These are phyloP conservation scores for Trichosurus vulpecula DNA, from an alignment of 2,797 vertebrate species.

Conservation along the genomic window DNA sequence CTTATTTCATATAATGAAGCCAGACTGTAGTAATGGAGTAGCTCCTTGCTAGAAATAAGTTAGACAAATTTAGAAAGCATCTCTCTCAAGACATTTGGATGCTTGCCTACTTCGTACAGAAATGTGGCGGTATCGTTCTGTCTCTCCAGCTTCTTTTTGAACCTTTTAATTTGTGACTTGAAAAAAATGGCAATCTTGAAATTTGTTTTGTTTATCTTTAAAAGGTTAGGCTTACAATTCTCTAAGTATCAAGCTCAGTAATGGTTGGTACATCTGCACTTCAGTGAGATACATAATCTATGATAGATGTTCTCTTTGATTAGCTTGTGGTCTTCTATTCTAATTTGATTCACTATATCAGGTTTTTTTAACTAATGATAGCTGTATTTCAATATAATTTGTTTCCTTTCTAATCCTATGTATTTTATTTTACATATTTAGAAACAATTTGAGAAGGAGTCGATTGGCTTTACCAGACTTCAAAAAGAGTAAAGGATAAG, in stretches of 20 bases:
- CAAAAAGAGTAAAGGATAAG: background rate
- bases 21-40: background rate
- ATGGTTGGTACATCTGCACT: background rate
- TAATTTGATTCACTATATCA: background rate
- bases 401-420: background rate
- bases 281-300: background rate
- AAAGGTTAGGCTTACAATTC: background rate
- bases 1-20: background rate
- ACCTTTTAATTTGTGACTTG: background rate
- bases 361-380: background rate
- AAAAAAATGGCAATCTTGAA: background rate
- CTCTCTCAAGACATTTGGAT: background rate
- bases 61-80: background rate
- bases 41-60: background rate
- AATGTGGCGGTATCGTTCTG: background rate
- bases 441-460: background rate
- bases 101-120: background rate
- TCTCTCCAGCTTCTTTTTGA: background rate
- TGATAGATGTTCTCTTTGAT: fast-evolving
- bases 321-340: background rate
- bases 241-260: background rate
- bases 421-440: background rate
- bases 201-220: background rate
- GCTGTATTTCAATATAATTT: background rate
- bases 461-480: background rate